phyloP scores from a whole-genome alignment of 30 jellyfish, hydroid and myxozoan species.

The Aurelia coerulea region DNA sequence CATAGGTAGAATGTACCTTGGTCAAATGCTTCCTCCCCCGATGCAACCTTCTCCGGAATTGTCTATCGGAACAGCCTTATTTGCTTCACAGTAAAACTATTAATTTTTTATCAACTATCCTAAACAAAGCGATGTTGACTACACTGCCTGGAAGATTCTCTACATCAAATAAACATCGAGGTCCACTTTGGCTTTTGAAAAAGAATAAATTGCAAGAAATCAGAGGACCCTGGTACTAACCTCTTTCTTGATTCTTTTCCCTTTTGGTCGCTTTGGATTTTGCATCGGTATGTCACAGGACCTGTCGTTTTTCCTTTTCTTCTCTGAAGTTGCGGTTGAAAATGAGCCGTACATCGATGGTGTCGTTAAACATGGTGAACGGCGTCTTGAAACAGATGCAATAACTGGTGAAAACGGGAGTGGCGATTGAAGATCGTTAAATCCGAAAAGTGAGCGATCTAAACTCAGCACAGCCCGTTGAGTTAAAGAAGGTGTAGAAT shows the following conservation, averaged over 20 bases:
- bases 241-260: constrained; percentile 52
- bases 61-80: too few relatives aligned
- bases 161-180: too few relatives aligned
- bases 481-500: constrained; percentile 78
- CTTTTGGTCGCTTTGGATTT: constrained; percentile 46
- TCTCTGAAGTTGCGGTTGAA: constrained; percentile 14
- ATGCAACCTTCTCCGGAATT: too few relatives aligned
- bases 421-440: constrained; percentile 61
- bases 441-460: constrained; percentile 81
- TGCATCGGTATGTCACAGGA: constrained; percentile 51
- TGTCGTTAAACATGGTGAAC: constrained; percentile 23
- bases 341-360: constrained; percentile 5
- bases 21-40: too few relatives aligned
- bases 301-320: constrained; percentile 43
- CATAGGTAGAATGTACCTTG: too few relatives aligned
- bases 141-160: too few relatives aligned
- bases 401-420: constrained; percentile 72
- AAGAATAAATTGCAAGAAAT: too few relatives aligned
- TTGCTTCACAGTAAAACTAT: too few relatives aligned
- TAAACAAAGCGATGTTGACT: too few relatives aligned
- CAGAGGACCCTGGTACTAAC: constrained; percentile 2
- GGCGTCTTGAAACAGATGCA: constrained; percentile 1
- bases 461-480: constrained; percentile 61
- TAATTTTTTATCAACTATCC: too few relatives aligned
- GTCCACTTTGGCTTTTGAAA: too few relatives aligned